Evolutionary conservation across 2,113 vertebrate genomes (phyloP).

Genomic region (Polypterus bichir): DNA sequence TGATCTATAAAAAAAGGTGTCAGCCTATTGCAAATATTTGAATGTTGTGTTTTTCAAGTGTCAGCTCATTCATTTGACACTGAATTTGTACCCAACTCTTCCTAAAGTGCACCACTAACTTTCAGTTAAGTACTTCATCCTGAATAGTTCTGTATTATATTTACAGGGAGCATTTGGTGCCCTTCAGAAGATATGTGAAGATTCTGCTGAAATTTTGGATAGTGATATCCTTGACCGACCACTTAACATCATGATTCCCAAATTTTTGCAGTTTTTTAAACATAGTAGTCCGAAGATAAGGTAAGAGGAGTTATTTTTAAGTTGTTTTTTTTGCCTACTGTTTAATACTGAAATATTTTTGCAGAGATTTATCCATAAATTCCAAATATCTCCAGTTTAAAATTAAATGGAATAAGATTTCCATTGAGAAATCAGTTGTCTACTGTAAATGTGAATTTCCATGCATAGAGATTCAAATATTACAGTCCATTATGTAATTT

Average conservation of each 20-base stretch:
- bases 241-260: constrained; percentile 95
- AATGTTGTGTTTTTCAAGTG: too few species aligned
- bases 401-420: too few species aligned
- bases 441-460: too few species aligned
- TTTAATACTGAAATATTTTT: background rate
- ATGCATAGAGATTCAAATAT: too few species aligned
- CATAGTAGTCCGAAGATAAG: constrained; percentile 94
- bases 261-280: constrained; percentile 94
- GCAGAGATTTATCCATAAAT: background rate
- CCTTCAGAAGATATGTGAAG: constrained; percentile 96
- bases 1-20: too few species aligned
- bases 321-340: background rate
- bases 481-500: too few species aligned
- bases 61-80: too few species aligned
- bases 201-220: constrained; percentile 94
- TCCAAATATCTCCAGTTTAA: background rate
- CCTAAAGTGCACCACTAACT: too few species aligned
- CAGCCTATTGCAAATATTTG: too few species aligned
- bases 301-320: constrained; percentile 32
- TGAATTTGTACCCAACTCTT: too few species aligned
- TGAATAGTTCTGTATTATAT: constrained; percentile 1
- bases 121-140: too few species aligned
- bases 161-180: constrained; percentile 85
- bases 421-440: too few species aligned
- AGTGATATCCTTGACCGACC: constrained; percentile 89